Conservation (phyloP, 64 coral and sea anemone species). For the Montipora sp. region DNA sequence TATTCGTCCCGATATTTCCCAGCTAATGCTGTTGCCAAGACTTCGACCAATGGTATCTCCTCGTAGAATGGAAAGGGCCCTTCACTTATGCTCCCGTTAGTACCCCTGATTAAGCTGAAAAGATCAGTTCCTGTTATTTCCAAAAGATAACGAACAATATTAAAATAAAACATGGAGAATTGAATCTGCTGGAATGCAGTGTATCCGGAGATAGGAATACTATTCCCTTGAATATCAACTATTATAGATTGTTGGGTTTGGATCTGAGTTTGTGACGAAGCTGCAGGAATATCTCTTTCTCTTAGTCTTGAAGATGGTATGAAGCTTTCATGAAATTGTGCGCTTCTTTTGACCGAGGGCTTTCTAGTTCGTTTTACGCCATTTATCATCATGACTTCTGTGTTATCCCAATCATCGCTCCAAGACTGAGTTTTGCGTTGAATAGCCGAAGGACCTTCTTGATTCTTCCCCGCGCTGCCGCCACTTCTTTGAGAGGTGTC, state of each 20-base stretch:
- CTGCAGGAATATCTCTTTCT: background rate
- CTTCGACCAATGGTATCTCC: background rate
- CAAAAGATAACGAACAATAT: background rate
- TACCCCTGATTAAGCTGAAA: background rate
- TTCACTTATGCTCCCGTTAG: background rate
- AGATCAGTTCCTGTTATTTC: background rate
- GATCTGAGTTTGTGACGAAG: background rate
- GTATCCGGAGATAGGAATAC: constrained; percentile 45
- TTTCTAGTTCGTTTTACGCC: background rate
- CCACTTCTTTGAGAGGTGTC: background rate
- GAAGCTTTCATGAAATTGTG: background rate
- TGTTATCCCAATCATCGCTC: background rate
- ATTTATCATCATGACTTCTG: background rate
- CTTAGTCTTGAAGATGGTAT: background rate
- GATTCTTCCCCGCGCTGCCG: background rate
- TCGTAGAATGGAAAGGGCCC: constrained; percentile 31
- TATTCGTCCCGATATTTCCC: background rate
- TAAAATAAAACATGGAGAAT: background rate
- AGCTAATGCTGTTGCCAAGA: background rate
- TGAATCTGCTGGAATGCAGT: constrained; percentile 27
- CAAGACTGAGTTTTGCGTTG: background rate
- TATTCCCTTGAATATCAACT: background rate
- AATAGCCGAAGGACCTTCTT: background rate
- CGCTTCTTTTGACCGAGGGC: background rate
- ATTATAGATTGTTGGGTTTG: background rate